A percentile compares a stretch with the other conserved stretches of the same genome.
These are phyloP conservation scores for Nomada lathburiana DNA, from an alignment of 2,888 invertebrate species.

Conservation along the genomic window DNA sequence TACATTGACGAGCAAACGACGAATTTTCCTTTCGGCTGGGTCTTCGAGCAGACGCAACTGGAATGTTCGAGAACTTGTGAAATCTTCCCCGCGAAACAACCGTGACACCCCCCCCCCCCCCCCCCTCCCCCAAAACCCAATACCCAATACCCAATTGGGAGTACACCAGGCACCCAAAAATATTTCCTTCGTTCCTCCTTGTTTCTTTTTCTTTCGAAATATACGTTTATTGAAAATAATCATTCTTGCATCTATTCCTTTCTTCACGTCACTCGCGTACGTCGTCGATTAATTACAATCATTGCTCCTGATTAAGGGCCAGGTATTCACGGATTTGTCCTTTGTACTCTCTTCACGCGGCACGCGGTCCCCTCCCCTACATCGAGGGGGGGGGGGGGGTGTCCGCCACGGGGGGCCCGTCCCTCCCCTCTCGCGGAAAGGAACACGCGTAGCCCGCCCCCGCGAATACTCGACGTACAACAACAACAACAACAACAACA, in stretches of 20 bases:
- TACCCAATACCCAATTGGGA: too few relatives aligned
- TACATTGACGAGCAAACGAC: constrained; percentile 18
- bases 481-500: background rate
- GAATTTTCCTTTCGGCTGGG: constrained; percentile 55
- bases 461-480: constrained; percentile 48
- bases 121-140: constrained; percentile 21
- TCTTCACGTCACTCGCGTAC: constrained; percentile 57
- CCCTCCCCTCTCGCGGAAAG: background rate
- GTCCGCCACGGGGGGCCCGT: background rate
- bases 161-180: too few relatives aligned
- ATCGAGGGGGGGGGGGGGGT: background rate
- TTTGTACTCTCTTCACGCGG: constrained; percentile 51
- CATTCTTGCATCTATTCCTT: constrained; percentile 66
- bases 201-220: constrained; percentile 59
- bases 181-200: background rate
- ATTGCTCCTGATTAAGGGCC: constrained; percentile 65
- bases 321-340: constrained; percentile 48
- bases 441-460: background rate
- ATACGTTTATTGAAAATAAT: constrained; percentile 72
- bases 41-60: constrained; percentile 50
- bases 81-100: background rate
- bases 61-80: constrained; percentile 60
- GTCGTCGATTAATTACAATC: constrained; percentile 54
- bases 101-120: constrained; percentile 21
- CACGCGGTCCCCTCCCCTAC: constrained; percentile 6